Conservation (phyloP, 1,140 invertebrate species). For the Drosophila eugracilis region DNA sequence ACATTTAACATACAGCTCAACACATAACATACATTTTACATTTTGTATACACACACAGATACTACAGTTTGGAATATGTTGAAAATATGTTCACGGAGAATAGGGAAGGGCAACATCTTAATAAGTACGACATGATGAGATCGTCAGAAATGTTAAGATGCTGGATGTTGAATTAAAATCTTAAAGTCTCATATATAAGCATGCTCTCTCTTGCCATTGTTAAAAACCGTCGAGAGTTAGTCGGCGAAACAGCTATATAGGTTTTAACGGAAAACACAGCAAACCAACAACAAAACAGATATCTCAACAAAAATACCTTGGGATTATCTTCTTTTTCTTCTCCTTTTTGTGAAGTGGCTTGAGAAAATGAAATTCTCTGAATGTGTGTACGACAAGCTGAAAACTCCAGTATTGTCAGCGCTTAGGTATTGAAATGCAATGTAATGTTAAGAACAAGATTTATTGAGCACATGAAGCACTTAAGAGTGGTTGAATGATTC, state of each 20-base stretch:
- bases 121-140: too few relatives aligned
- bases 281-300: conserved; percentile 1
- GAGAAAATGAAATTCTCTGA: not conserved
- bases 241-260: not conserved
- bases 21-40: too few relatives aligned
- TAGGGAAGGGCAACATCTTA: too few relatives aligned
- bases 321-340: too few relatives aligned
- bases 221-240: not conserved
- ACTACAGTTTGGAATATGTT: too few relatives aligned
- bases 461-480: not conserved
- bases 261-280: not conserved
- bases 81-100: too few relatives aligned
- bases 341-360: too few relatives aligned
- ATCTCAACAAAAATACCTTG: not conserved
- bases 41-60: too few relatives aligned
- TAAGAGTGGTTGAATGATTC: too few relatives aligned
- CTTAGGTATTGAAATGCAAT: not conserved
- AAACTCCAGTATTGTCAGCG: not conserved
- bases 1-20: too few relatives aligned
- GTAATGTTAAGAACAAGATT: not conserved
- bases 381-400: not conserved
- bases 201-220: conserved; percentile 1
- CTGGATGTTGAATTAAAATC: conserved; percentile 2
- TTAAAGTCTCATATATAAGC: not conserved
- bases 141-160: too few relatives aligned